A percentile compares a stretch with the other conserved stretches of the same genome.
Conservation (phyloP, 2,797 vertebrate species). For the Alcedo atthis region DNA sequence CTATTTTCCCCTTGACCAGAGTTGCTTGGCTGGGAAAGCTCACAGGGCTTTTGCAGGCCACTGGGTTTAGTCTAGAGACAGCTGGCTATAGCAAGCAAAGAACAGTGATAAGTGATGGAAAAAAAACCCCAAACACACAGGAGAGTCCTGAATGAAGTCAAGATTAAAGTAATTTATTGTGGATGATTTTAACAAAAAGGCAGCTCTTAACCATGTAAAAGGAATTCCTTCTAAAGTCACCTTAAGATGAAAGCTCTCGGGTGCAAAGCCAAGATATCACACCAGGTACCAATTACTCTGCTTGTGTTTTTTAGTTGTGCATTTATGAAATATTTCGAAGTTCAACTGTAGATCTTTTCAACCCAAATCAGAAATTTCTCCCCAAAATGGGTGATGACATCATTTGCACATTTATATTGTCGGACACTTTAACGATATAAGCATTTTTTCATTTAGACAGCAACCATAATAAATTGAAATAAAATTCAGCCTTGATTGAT, state of each 20-base stretch:
- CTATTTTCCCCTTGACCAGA: not conserved
- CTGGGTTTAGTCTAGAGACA: slow-evolving; percentile 41
- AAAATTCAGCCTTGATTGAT: slow-evolving; percentile 82
- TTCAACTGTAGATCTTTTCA: slow-evolving; percentile 71
- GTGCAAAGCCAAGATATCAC: slow-evolving; percentile 42
- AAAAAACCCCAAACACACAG: not conserved
- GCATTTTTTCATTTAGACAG: slow-evolving; percentile 82
- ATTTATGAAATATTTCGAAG: slow-evolving; percentile 76
- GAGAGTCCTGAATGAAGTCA: slow-evolving; percentile 70
- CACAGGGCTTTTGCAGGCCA: not conserved
- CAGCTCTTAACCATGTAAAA: slow-evolving; percentile 63
- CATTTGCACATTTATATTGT: slow-evolving; percentile 79
- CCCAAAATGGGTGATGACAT: slow-evolving; percentile 79
- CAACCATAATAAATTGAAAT: slow-evolving; percentile 86
- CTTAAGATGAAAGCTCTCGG: slow-evolving; percentile 72
- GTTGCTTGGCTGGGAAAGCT: not conserved
- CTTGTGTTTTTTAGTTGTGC: slow-evolving; percentile 60
- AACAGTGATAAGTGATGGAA: slow-evolving; percentile 51
- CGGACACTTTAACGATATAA: slow-evolving; percentile 81
- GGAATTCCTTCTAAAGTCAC: slow-evolving; percentile 70
- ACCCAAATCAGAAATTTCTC: slow-evolving; percentile 69
- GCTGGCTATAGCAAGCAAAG: slow-evolving; percentile 31
- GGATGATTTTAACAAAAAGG: slow-evolving; percentile 68
- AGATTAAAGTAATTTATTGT: slow-evolving; percentile 78
- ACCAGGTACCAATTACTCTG: slow-evolving; percentile 36